Percentiles rank a stretch among this genome's conserved stretches.
phyloP scores from a whole-genome alignment of 2,888 invertebrate species.

The Malacosoma neustria region DNA sequence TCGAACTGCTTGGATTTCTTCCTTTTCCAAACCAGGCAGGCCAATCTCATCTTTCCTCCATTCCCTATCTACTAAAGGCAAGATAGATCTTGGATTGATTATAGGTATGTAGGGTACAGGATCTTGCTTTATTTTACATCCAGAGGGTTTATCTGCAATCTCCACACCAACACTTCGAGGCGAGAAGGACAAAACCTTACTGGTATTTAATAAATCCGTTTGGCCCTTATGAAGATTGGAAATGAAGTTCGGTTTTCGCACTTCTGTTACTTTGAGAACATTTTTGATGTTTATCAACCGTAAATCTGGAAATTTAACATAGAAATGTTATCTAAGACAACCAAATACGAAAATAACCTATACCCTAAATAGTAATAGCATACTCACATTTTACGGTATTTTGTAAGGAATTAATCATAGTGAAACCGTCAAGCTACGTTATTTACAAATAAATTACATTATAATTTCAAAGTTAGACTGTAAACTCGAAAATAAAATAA shows the following conservation, averaged over 20 bases:
- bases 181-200: slow-evolving; percentile 33
- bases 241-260: slow-evolving; percentile 29
- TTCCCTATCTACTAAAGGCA: slow-evolving; percentile 52
- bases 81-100: slow-evolving; percentile 54
- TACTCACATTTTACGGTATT: slow-evolving; percentile 56
- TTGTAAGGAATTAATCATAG: slow-evolving; percentile 49
- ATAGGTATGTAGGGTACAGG: slow-evolving; percentile 56
- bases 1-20: slow-evolving; percentile 81
- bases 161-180: slow-evolving; percentile 48
- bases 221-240: slow-evolving; percentile 19
- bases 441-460: slow-evolving; percentile 4
- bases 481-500: no score
- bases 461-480: no score
- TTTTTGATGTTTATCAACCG: slow-evolving; percentile 48
- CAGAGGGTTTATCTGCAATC: slow-evolving; percentile 33
- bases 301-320: slow-evolving; percentile 53
- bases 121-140: slow-evolving; percentile 37
- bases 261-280: slow-evolving; percentile 39
- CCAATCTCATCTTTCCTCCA: slow-evolving; percentile 63
- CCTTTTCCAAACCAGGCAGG: slow-evolving; percentile 49
- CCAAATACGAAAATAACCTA: slow-evolving; percentile 11
- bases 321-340: no score
- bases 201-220: slow-evolving; percentile 20
- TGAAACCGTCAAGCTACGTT: slow-evolving; percentile 6
- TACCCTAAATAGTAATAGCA: slow-evolving; percentile 34